Evolutionary conservation across 2,888 invertebrate genomes (phyloP), one percentile per base, ranked within the genome.

Genomic region (Erpobdella octoculata): DNA sequence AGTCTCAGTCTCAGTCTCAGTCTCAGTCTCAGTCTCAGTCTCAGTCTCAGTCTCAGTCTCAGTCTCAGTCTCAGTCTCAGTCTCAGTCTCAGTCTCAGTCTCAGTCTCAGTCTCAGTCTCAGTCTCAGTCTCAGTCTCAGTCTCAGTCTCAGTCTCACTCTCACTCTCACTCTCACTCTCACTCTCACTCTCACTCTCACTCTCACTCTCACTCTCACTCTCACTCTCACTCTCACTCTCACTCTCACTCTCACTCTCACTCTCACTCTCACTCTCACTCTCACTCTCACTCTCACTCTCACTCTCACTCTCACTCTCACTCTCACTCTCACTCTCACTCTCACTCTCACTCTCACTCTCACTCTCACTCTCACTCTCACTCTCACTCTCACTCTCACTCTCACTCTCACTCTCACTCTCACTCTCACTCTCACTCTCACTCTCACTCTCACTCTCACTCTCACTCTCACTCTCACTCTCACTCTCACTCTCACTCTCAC

Each of bases 41-140:
- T 65, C 67, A 46, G 70, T 71, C 69, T 31, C 71, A 66, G 62
- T 66, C 71, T 71, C 70, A 70, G 25, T 62, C 66, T 28, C 35
- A 67, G 46, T 53, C 68, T n/a, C 46, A 58, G 37, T 75, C 73
- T 71, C 78, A n/a, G n/a, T n/a, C n/a, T n/a, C n/a, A n/a, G n/a
- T n/a, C n/a, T n/a, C n/a, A n/a, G n/a, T n/a, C n/a, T n/a, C n/a
- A n/a, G n/a, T n/a, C n/a, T 64, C 71, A 35, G 62, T 64, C 71
- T 71, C 71, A 65, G n/a, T n/a, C n/a, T n/a, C n/a, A n/a, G n/a
- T n/a, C n/a, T n/a, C n/a, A n/a, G n/a, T n/a, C n/a, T n/a, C n/a
- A n/a, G n/a, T n/a, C n/a, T n/a, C n/a, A n/a, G n/a, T n/a, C n/a
- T n/a, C n/a, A 70, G 38, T 15, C 58, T 65, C 67, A 46, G 70